These are phyloP conservation scores for Parelbella ahira DNA, from an alignment of 2,888 invertebrate species.

Conservation along the genomic window DNA sequence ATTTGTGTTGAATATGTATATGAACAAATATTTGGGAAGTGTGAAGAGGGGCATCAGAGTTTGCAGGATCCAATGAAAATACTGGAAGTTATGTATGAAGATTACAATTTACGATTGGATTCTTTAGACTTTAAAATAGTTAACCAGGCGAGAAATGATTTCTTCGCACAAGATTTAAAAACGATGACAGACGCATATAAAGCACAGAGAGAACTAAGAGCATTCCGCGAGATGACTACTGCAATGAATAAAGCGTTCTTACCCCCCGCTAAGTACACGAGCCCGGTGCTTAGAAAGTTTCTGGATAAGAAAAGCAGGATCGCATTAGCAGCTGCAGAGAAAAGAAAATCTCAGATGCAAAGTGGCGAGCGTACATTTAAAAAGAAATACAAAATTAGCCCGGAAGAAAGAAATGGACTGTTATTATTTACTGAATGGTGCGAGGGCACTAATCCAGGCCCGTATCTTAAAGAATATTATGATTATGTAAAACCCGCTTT, in stretches of 20 bases:
- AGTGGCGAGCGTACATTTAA: constrained; percentile 41
- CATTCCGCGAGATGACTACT: constrained; percentile 68
- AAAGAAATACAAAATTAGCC: constrained; percentile 51
- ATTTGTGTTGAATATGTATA: constrained; percentile 74
- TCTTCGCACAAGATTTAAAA: constrained; percentile 66
- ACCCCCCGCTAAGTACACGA: constrained; percentile 51
- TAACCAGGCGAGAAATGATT: constrained; percentile 62
- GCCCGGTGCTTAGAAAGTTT: constrained; percentile 55
- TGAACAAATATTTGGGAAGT: constrained; percentile 69
- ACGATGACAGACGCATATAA: constrained; percentile 65
- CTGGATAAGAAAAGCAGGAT: constrained; percentile 55
- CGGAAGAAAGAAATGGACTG: constrained; percentile 59
- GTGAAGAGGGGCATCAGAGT: constrained; percentile 69
- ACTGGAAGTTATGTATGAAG: constrained; percentile 70
- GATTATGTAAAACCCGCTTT: constrained; percentile 56
- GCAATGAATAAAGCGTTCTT: constrained; percentile 71
- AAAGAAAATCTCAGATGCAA: constrained; percentile 37
- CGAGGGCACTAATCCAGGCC: constrained; percentile 59
- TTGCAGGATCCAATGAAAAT: constrained; percentile 71
- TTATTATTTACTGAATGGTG: constrained; percentile 69
- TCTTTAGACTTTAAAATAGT: constrained; percentile 66
- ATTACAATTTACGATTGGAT: constrained; percentile 65
- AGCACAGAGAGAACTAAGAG: constrained; percentile 62
- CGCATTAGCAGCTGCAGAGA: constrained; percentile 45
- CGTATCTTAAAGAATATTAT: constrained; percentile 58